Evolutionary conservation across 1,140 invertebrate genomes (phyloP), one percentile per base, ranked within the genome.

Genomic region (Leptinotarsa lineolata): DNA sequence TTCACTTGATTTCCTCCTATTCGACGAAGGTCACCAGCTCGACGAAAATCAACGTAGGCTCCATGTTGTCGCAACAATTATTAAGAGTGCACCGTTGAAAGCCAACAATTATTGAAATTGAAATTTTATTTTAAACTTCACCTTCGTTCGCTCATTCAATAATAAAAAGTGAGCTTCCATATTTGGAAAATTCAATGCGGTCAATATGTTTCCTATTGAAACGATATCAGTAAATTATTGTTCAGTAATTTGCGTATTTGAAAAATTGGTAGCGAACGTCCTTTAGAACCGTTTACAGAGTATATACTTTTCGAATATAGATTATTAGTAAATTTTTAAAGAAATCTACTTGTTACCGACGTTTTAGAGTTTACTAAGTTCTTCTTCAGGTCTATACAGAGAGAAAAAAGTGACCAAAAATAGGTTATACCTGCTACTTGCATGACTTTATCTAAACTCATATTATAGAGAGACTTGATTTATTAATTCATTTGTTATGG

Each of bases 41-140:
- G 15, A 6, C 48, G 48, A 15, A 54, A 15, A 15, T 18, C 15
- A 54, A 16, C 48, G 48, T 18, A 16, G 16, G 48, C 48, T 16
- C 48, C 48, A 54, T 54, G n/a, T 54, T 54, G 48, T 54, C 48
- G 48, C 48, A 54, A 54, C 48, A 54, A 54, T 54, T 54, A 54
- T 54, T 6, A 15, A 54, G 48, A 54, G n/a, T 18, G 48, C 16
- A 54, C 48, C 15, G 15, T 54, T n/a, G 2, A 54, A 54, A 54
- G 48, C n/a, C 48, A 54, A 54, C n/a, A 18, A 13, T 54, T 16
- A 54, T 54, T 54, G 48, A 54, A 54, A 54, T 54, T 54, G 48
- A 54, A 54, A 54, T 54, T 54, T 54, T 15, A 54, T 54, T 54
- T 54, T 13, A 54, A 54, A 54, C 48, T 54, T 54, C 48, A 54